phyloP scores from a whole-genome alignment of 2,797 vertebrate genomes.

The Cyprinodon diabolis region DNA sequence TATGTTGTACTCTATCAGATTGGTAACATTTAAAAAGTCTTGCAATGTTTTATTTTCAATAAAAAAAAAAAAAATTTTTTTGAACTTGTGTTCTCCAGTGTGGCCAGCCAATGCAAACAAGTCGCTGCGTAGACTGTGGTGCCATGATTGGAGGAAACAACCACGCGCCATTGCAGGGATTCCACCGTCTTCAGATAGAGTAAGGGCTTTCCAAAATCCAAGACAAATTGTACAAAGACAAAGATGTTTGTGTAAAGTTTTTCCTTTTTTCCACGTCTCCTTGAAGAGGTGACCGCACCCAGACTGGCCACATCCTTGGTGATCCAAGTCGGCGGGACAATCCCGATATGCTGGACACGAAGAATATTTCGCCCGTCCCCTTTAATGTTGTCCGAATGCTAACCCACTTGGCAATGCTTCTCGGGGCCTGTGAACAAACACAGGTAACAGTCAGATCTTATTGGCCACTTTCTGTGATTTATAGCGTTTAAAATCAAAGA shows the following conservation, averaged over 20 bases:
- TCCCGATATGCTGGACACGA: constrained; percentile 79
- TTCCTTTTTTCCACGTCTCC: background rate
- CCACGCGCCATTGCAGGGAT: constrained; percentile 64
- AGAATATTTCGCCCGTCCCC: constrained; percentile 79
- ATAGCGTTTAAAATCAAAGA: background rate
- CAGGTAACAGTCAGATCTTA: constrained; percentile 71
- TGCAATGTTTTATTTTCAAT: too few relatives aligned
- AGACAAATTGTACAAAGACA: background rate
- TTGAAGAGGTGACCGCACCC: constrained; percentile 85
- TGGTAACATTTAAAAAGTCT: background rate
- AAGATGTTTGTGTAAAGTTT: background rate
- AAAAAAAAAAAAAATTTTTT: too few relatives aligned
- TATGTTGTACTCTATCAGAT: constrained; percentile 62
- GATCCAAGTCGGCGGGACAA: constrained; percentile 64
- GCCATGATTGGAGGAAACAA: constrained; percentile 73
- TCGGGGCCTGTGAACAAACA: constrained; percentile 75
- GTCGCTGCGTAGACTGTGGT: constrained; percentile 83
- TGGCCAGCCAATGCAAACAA: constrained; percentile 79
- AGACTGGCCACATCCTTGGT: constrained; percentile 89
- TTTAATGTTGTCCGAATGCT: constrained; percentile 85
- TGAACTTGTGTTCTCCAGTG: constrained; percentile 78
- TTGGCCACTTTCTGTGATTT: background rate
- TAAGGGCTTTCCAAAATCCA: constrained; percentile 46
- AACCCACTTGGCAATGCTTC: constrained; percentile 89
- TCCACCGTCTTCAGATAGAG: constrained; percentile 20